Evolutionary conservation across 2,797 vertebrate species (phyloP).

Genomic region (Parotocinclus haroldoi): DNA sequence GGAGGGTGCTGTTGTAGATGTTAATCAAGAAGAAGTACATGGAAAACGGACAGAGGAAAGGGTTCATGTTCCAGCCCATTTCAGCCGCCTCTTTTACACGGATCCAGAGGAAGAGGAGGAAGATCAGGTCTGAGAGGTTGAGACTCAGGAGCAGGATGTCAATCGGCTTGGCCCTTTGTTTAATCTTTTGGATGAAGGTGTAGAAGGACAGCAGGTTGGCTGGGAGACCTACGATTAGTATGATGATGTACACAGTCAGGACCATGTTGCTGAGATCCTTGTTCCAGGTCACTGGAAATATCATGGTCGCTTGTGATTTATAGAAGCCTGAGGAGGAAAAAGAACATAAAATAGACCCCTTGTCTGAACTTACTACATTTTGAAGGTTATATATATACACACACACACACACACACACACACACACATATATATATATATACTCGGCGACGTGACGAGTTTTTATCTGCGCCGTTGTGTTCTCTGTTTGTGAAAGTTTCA

Average conservation of each 20-base stretch:
- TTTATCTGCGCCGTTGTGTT: no score
- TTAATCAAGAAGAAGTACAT: slow-evolving; percentile 57
- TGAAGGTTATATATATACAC: no score
- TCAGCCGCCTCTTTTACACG: slow-evolving; percentile 46
- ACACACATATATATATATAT: no score
- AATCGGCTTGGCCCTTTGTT: slow-evolving; percentile 41
- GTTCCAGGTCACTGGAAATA: no score
- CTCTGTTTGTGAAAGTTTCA: no score
- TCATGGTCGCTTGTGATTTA: no score
- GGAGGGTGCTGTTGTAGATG: slow-evolving; percentile 58
- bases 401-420: no score
- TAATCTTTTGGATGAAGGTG: slow-evolving; percentile 43
- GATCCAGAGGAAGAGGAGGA: slow-evolving; percentile 54
- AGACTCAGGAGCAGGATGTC: slow-evolving; percentile 42
- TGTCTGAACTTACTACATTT: no score
- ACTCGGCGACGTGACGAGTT: no score
- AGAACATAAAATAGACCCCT: no score
- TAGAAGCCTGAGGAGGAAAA: no score
- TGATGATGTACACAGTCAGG: slow-evolving; percentile 29
- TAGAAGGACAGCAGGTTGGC: slow-evolving; percentile 29
- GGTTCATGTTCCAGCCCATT: slow-evolving; percentile 42
- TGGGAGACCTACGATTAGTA: slow-evolving; percentile 26
- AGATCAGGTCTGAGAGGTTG: slow-evolving; percentile 51
- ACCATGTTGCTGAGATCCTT: no score
- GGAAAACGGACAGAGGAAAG: slow-evolving; percentile 52